Evolutionary conservation across 2,113 vertebrate genomes (phyloP).

Genomic region (Microtus richardsoni): DNA sequence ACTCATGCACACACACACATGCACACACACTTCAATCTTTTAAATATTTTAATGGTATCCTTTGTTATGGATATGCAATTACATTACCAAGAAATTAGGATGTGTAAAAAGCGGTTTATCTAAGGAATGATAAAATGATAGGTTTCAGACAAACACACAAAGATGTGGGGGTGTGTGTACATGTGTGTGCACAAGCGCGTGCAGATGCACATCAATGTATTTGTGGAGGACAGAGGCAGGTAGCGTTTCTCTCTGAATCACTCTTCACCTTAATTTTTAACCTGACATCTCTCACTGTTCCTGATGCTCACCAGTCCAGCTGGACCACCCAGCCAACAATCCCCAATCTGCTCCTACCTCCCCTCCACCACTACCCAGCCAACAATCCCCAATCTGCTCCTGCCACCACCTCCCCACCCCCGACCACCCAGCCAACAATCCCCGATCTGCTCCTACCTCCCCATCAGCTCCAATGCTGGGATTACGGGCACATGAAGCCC

Average conservation of each 20-base stretch:
- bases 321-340: background rate
- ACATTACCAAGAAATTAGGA: background rate
- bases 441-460: background rate
- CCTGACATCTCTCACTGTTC: background rate
- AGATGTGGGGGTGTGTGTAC: background rate
- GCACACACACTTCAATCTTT: background rate
- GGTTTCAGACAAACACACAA: slow-evolving; percentile 6
- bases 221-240: background rate
- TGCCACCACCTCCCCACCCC: no score
- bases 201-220: background rate
- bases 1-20: background rate
- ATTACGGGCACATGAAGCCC: background rate
- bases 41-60: background rate
- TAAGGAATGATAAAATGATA: slow-evolving; percentile 6
- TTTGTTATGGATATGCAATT: slow-evolving; percentile 16
- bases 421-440: no score
- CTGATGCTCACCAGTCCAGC: background rate
- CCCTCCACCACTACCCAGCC: no score
- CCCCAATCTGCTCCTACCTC: background rate
- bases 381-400: no score
- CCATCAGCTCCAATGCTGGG: background rate
- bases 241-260: background rate
- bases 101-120: slow-evolving; percentile 12
- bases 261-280: background rate
- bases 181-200: background rate